Evolutionary conservation across 2,888 invertebrate genomes (phyloP).

Genomic region (Drosophila kambysellisi): DNA sequence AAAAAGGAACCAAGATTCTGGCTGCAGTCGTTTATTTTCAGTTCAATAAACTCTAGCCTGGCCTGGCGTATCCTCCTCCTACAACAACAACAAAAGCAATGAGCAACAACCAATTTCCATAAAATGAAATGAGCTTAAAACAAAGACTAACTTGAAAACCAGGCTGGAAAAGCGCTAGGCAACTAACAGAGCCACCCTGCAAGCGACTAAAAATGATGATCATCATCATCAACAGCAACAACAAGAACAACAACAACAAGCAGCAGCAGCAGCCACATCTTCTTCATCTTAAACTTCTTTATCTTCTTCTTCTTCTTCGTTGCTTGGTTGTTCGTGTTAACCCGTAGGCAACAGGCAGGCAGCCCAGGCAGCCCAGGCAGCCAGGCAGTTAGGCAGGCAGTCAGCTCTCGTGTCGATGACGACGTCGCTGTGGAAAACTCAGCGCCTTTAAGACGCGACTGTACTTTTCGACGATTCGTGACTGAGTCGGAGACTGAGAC

Average conservation of each 20-base stretch:
- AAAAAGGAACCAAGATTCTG: constrained; percentile 35
- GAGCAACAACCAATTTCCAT: constrained; percentile 42
- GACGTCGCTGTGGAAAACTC: constrained; percentile 58
- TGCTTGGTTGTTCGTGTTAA: constrained; percentile 13
- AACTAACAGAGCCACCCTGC: constrained; percentile 15
- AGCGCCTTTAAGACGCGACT: constrained; percentile 61
- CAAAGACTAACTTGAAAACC: constrained; percentile 10
- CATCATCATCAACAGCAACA: constrained; percentile 31
- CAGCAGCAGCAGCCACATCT: constrained; percentile 9
- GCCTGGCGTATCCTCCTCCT: constrained; percentile 45
- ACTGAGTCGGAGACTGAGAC: constrained; percentile 5
- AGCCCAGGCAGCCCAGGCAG: background rate
- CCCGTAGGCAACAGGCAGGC: constrained; percentile 45
- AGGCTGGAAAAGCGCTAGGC: constrained; percentile 45
- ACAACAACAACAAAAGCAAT: constrained; percentile 21
- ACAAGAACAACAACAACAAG: constrained; percentile 24
- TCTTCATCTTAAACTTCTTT: background rate
- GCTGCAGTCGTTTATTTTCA: constrained; percentile 44
- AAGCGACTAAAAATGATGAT: constrained; percentile 22
- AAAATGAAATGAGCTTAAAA: constrained; percentile 31
- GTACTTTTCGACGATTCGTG: constrained; percentile 50
- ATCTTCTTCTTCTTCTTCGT: background rate
- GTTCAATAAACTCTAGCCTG: constrained; percentile 57
- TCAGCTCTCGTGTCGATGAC: constrained; percentile 25
- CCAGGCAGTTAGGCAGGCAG: background rate